Base-by-base conservation (phyloP, 2,888 invertebrate species). In the Lasioglossum pauxillum region DNA sequence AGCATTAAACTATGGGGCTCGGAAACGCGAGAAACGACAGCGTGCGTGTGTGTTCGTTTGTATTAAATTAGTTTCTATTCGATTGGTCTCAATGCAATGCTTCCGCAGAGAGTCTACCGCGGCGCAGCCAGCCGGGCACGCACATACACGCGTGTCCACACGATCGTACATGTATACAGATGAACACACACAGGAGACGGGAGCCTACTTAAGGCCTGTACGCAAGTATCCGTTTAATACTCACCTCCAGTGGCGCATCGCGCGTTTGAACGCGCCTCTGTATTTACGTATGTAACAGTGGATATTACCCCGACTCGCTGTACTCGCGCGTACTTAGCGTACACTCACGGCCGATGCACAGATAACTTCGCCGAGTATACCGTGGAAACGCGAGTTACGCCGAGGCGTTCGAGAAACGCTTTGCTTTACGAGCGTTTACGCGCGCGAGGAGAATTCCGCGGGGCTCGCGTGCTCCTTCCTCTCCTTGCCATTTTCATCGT, bases 341-440 rank as follows among this genome's bases (percentile, higher is more conserved):
- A 89, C 90, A 91, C 92, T 92, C 91, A 92, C 89, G 90, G 89
- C 78, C 91, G 93, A 93, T 93, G 92, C 92, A 89, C 92, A 92
- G 93, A 93, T 93, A 93, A 92, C 93, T 91, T 90, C 77, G 72
- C 78, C 76, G 84, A 78, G 87, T 83, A 77, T 79, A 80, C 82
- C 83, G 89, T 80, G 80, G 87, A 87, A 87, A 83, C 83, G 84
- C 89, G 86, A 87, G 90, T 90, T 91, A 91, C 89, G 82, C 78
- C 87, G 82, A 89, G 90, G 84, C 91, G 88, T 88, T 90, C 88
- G 91, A 90, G 89, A 88, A 93, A 91, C 92, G 90, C 90, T 92
- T 92, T 91, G 91, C 91, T 93, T 93, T 92, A 92, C 88, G 90
- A 89, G 89, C 90, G 80, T 90, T 90, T 90, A 90, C 89, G 84